Evolutionary conservation across 2,888 invertebrate species (phyloP), one percentile per base, ranked within the genome.

Genomic region (Chouioia cunea): DNA sequence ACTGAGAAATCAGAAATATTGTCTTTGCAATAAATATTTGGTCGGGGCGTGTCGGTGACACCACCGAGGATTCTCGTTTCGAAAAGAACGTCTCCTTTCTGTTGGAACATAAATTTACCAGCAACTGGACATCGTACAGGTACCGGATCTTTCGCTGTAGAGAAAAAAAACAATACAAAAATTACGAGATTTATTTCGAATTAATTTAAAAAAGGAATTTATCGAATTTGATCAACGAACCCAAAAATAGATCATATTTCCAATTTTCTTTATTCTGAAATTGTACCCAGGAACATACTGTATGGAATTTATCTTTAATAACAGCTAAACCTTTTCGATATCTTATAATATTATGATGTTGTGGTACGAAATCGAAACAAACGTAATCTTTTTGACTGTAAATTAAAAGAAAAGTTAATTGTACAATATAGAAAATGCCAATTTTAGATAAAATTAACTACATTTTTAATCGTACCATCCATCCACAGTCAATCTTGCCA

Each of bases 1-100:
- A 97, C 97, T 0, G 97, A 96, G 81, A 98, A 93, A 85, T 98
- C 97, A 0, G 97, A 97, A 74, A 97, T 95, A 81, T 96, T 96
- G 80, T 95, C 90, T 86, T 96, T 94, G 83, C 98, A 98, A 82
- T 94, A 93, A 70, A 95, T 92, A 83, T 96, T 95, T 3, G 97
- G 96, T 73, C 98, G 91, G 15, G 98, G 98, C 81, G 95, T 94
- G 68, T 96, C 87, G 0, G 98, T 99, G 0, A 99, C 96, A 82
- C 97, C 97, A 71, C 98, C 98, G 59, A 98, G 89, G 79, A 99
- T 97, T 85, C 98, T 91, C 0, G 97, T 98, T 87, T 93, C 93
- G 81, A 98, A 97, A 44, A 88, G 90, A 44, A 95, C 93, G 77
- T 97, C 96, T n/a, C 97, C 97, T 78, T 87, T 90, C 86, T 99